A percentile compares a stretch with the other conserved stretches of the same genome.
Conservation (phyloP, 2,888 invertebrate species). For the Phytoseiulus persimilis region DNA sequence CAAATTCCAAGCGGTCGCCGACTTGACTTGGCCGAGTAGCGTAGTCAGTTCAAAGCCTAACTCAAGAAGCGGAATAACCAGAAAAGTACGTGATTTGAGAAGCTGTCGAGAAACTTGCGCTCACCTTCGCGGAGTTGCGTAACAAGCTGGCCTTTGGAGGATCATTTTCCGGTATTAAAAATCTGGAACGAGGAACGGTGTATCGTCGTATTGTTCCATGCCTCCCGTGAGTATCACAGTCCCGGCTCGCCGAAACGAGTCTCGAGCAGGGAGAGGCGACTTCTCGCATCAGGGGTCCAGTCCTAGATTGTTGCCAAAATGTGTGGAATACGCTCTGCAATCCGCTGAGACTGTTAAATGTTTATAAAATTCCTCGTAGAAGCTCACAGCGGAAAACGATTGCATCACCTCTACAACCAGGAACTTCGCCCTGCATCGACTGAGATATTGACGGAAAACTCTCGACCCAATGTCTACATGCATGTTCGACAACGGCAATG, state of each 20-base stretch:
- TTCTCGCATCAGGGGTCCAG: neutral
- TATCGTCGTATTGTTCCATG: neutral
- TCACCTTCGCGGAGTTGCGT: neutral
- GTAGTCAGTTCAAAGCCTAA: neutral
- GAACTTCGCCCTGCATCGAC: neutral
- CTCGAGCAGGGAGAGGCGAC: neutral
- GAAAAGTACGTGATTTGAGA: neutral
- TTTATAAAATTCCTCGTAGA: neutral
- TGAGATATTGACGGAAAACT: neutral
- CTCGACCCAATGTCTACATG: no score
- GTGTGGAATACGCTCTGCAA: neutral
- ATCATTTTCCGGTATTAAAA: neutral
- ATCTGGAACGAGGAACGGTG: neutral
- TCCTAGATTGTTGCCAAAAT: neutral
- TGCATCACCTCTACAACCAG: neutral
- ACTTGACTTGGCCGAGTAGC: neutral
- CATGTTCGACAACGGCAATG: no score
- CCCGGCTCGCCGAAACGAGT: neutral
- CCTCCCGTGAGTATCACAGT: neutral
- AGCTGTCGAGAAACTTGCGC: neutral
- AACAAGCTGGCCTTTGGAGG: neutral
- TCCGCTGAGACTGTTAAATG: neutral
- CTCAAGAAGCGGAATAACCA: neutral
- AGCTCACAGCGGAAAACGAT: neutral
- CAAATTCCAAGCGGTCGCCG: neutral